phyloP scores from a whole-genome alignment of 2,888 invertebrate genomes.

The Tenthredo distinguenda region DNA sequence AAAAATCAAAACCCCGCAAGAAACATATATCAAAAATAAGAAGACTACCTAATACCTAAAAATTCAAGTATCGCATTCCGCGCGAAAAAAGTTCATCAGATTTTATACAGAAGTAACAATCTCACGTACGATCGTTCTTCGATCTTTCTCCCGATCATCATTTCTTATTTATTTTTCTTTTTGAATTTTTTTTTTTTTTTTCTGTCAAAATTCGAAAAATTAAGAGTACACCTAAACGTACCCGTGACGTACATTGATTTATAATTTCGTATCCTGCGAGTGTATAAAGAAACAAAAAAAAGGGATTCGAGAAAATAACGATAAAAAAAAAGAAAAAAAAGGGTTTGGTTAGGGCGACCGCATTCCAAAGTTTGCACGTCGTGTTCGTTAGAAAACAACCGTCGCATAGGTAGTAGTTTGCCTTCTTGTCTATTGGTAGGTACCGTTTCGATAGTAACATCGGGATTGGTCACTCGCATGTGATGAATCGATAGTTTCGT shows the following conservation, averaged over 20 bases:
- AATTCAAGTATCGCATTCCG: no score
- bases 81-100: no score
- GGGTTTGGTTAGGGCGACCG: constrained; percentile 25
- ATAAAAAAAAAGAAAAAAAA: neutral
- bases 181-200: neutral
- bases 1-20: neutral
- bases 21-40: neutral
- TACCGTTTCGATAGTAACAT: neutral
- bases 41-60: neutral
- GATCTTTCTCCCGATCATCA: no score
- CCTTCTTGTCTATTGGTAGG: constrained; percentile 15
- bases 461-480: constrained; percentile 14
- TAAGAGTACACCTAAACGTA: neutral
- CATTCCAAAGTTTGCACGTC: constrained; percentile 49
- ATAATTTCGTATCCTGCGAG: neutral
- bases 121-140: no score
- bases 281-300: neutral
- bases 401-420: neutral
- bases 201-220: neutral
- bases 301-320: neutral
- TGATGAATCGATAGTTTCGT: constrained; percentile 13
- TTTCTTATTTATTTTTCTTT: no score
- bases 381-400: constrained; percentile 48
- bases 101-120: no score
- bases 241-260: neutral